phyloP scores from a whole-genome alignment of 2,797 vertebrate species.

The Emydoidea blandingii region DNA sequence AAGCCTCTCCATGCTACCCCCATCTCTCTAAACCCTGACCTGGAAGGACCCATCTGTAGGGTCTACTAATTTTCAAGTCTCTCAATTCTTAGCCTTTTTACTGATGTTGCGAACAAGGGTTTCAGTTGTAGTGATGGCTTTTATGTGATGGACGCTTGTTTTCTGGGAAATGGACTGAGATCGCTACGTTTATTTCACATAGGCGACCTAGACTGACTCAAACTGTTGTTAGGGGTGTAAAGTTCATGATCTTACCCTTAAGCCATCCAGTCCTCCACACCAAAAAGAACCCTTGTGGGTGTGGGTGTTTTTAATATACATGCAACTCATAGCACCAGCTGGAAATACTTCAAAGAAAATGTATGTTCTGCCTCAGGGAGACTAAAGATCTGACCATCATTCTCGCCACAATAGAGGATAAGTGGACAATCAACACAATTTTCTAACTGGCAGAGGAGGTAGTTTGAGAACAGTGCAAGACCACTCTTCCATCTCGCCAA shows the following conservation, averaged over 20 bases:
- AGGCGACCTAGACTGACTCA: neutral
- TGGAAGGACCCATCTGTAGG: neutral
- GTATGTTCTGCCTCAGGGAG: neutral
- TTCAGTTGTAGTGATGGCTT: neutral
- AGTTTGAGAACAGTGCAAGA: neutral
- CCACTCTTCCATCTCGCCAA: neutral
- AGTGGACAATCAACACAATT: neutral
- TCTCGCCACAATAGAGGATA: neutral
- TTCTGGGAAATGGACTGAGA: neutral
- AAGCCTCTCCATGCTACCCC: neutral
- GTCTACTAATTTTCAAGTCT: neutral
- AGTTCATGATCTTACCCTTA: rapidly evolving
- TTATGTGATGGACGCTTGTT: neutral
- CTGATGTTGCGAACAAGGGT: rapidly evolving
- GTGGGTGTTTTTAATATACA: neutral
- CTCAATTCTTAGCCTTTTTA: neutral
- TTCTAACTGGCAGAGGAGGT: neutral
- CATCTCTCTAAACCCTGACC: neutral
- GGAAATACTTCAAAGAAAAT: neutral
- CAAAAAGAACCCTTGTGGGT: neutral
- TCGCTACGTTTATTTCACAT: neutral
- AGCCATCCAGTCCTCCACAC: rapidly evolving
- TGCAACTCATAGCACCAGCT: neutral
- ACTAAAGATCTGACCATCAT: too few species aligned
- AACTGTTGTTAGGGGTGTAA: rapidly evolving